These are phyloP conservation scores for Byasa hedistus DNA, from an alignment of 2,888 invertebrate species.

Conservation along the genomic window DNA sequence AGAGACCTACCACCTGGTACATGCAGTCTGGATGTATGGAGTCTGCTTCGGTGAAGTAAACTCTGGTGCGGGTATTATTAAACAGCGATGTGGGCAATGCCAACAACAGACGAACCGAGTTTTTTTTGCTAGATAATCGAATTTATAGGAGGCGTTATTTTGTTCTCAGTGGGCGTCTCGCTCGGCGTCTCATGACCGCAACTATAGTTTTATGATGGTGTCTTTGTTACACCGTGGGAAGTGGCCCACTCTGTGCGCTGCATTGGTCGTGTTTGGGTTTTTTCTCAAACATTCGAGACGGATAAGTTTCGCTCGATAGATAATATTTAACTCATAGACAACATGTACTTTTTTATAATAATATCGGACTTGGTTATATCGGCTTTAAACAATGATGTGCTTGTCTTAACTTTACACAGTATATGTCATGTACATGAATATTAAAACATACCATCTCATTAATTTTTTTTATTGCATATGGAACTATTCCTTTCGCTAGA, in stretches of 20 bases:
- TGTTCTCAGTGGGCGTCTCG: not conserved
- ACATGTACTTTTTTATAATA: not conserved
- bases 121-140: not conserved
- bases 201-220: slow-evolving; percentile 13
- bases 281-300: not conserved
- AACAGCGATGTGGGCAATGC: not conserved
- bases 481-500: too few species aligned
- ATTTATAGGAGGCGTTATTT: not conserved
- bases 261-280: not conserved
- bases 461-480: too few species aligned
- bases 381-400: too few species aligned
- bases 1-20: too few species aligned
- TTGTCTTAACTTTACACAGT: too few species aligned
- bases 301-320: not conserved
- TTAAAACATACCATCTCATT: too few species aligned
- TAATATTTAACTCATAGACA: not conserved
- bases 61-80: not conserved
- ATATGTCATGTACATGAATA: too few species aligned
- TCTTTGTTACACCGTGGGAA: slow-evolving; percentile 25
- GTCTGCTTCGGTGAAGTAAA: too few species aligned
- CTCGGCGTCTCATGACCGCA: slow-evolving; percentile 18
- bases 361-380: too few species aligned
- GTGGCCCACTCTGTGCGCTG: slow-evolving; percentile 8
- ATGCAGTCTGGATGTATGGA: too few species aligned
- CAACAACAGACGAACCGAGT: not conserved